A percentile compares a stretch with the other conserved stretches of the same genome.
Evolutionary conservation across 2,797 vertebrate species (phyloP).

Genomic region (Clarias fuscus): DNA sequence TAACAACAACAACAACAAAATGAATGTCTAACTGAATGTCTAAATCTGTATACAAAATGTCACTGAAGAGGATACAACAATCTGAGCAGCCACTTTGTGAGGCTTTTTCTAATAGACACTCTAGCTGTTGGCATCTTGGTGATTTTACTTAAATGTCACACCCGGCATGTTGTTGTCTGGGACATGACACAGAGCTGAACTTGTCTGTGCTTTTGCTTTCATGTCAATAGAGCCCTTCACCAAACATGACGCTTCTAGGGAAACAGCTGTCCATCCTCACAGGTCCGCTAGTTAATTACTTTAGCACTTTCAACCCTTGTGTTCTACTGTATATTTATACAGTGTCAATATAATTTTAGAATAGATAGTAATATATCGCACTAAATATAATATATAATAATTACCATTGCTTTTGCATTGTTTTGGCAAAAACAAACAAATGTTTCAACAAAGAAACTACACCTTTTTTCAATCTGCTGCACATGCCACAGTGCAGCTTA

Average conservation of each 20-base stretch:
- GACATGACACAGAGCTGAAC: slow-evolving; percentile 38
- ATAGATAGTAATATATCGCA: not conserved
- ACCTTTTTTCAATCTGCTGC: not conserved
- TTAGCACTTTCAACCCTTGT: slow-evolving; percentile 28
- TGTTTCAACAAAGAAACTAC: not conserved
- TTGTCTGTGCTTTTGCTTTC: slow-evolving; percentile 51
- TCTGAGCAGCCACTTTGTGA: slow-evolving; percentile 33
- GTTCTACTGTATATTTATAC: not conserved
- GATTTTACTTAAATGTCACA: slow-evolving; percentile 60
- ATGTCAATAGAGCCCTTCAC: slow-evolving; percentile 55
- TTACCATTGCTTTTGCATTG: not conserved
- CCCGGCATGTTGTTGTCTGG: slow-evolving; percentile 45
- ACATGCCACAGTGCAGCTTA: not conserved
- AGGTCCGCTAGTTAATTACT: slow-evolving; percentile 49
- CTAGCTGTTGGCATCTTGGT: slow-evolving; percentile 49
- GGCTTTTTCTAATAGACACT: slow-evolving; percentile 49
- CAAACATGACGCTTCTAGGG: slow-evolving; percentile 45
- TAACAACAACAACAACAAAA: not conserved
- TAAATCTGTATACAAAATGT: slow-evolving; percentile 26
- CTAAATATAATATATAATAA: not conserved
- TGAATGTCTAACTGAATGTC: not conserved
- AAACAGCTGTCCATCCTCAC: slow-evolving; percentile 48
- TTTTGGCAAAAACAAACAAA: not conserved
- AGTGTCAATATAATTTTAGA: not conserved
- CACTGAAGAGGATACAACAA: slow-evolving; percentile 32